phyloP scores from a whole-genome alignment of 1,140 invertebrate genomes.

The Portunus trituberculatus region DNA sequence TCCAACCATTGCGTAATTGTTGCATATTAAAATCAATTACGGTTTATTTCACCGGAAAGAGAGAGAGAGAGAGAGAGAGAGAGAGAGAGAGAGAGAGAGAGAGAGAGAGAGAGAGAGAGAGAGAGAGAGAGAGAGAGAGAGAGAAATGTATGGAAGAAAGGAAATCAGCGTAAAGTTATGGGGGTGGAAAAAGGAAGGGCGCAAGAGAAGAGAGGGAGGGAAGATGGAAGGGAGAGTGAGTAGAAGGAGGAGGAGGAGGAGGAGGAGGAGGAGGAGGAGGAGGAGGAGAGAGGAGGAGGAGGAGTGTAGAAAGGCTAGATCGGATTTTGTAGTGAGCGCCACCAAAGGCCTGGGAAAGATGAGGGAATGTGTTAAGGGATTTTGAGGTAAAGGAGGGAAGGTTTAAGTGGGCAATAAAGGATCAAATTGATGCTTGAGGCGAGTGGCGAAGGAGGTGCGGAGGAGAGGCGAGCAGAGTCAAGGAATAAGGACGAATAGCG shows the following conservation, averaged over 20 bases:
- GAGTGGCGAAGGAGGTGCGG: not conserved
- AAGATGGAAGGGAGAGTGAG: not conserved
- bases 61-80: not conserved
- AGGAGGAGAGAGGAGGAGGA: not conserved
- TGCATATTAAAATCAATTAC: slow-evolving; percentile 24
- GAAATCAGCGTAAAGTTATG: slow-evolving; percentile 10
- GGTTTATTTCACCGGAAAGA: too few species aligned
- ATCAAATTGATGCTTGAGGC: not conserved
- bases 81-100: slow-evolving; percentile 9
- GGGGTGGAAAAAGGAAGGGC: slow-evolving; percentile 7
- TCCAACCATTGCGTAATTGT: not conserved
- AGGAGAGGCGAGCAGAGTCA: not conserved
- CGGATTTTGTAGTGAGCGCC: too few species aligned
- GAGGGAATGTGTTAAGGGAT: not conserved
- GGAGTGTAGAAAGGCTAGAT: not conserved
- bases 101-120: not conserved
- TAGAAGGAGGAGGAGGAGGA: not conserved
- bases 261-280: not conserved
- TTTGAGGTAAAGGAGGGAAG: not conserved
- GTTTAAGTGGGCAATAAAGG: not conserved
- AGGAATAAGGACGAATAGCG: not conserved
- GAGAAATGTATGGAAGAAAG: not conserved
- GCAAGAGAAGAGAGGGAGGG: not conserved
- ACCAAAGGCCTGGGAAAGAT: not conserved
- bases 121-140: slow-evolving; percentile 37